Conservation (phyloP, 2,113 vertebrate species). For the Tupaia tana region DNA sequence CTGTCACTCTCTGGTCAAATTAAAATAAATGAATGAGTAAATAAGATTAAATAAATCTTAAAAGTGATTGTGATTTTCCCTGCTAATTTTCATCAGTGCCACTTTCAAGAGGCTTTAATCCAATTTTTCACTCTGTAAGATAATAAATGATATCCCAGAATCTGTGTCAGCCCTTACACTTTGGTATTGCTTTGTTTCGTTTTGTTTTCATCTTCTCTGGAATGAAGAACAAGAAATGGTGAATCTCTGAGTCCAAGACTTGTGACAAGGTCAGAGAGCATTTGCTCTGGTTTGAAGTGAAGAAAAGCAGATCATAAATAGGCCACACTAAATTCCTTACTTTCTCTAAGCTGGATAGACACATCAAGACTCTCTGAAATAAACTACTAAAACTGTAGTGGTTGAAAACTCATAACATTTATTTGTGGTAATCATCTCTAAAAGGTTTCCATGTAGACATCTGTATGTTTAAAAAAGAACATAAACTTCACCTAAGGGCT, state of each 20-base stretch:
- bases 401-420: background rate
- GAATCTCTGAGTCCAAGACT: background rate
- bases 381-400: background rate
- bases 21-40: too few relatives aligned
- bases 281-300: background rate
- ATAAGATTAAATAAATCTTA: too few relatives aligned
- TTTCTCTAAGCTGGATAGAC: background rate
- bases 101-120: too few relatives aligned
- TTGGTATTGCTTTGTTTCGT: background rate
- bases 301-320: background rate
- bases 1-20: too few relatives aligned
- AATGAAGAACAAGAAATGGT: background rate
- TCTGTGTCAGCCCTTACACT: background rate
- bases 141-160: rapidly evolving
- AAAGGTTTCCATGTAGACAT: background rate
- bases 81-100: too few relatives aligned
- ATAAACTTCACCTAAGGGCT: rapidly evolving
- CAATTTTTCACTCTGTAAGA: background rate
- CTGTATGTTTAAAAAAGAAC: background rate
- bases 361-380: background rate
- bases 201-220: background rate
- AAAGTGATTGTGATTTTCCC: too few relatives aligned
- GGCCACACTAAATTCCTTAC: too few relatives aligned
- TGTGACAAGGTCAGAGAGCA: background rate
- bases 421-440: background rate